Base-by-base conservation (phyloP, 1,140 invertebrate species). In the Zaprionus taronus region DNA sequence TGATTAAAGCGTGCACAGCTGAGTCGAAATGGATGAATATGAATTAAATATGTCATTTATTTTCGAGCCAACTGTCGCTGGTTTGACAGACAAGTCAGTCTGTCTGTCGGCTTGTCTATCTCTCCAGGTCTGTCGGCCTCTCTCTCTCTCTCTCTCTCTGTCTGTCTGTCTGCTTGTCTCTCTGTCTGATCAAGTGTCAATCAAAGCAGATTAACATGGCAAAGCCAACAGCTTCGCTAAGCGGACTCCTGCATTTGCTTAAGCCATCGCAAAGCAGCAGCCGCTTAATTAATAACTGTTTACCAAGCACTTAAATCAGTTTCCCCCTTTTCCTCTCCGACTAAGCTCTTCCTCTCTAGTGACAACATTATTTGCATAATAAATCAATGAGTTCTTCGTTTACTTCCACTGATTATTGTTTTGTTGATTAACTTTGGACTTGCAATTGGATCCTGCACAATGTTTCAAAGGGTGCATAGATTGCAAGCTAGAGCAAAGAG, bases 211-310 rank as follows among this genome's bases (percentile, higher is more conserved):
- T 89, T 90, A 89, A 89, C 84, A 34, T 80, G 69, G 65, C 71
- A 44, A 83, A 89, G 86, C 80, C 78, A 64, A 61, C 57, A 44
- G n/a, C 31, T 66, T 60, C 81, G 79, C 78, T 79, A 77, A 77
- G 80, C 22, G 51, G 61, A 56, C 68, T 65, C 51, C 71, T 65
- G 68, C 64, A 80, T 82, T 86, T 77, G 79, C 72, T 26, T 68
- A 89, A 87, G 84, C 84, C 67, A 53, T 44, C 60, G 60, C 66
- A 66, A 76, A 76, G 70, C 71, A 62, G 75, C 74, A 67, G 71
- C 28, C 36, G 62, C 47, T 55, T 83, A 89, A 89, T 89, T 89
- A 89, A 89, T 89, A 90, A 90, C 85, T 90, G 85, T 90, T 89
- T 89, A 77, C 81, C 76, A 58, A 81, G 44, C 62, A 86, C 87